Conservation (phyloP, 1,140 invertebrate species). For the Calliopsis andreniformis region DNA sequence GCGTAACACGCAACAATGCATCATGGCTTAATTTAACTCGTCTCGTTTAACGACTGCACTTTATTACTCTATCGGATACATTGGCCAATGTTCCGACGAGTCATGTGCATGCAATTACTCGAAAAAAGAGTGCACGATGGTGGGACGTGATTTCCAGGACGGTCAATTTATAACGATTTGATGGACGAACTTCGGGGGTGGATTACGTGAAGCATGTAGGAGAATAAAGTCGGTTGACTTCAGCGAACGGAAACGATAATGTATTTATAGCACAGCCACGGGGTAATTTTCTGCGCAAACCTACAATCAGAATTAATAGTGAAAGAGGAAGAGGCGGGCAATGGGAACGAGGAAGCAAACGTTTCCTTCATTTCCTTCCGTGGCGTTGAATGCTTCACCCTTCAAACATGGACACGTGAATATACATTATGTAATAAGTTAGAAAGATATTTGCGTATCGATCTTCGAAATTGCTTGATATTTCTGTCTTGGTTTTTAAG, state of each 20-base stretch:
- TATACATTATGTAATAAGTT: no score
- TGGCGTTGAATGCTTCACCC: neutral
- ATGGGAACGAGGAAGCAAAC: neutral
- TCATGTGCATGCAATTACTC: neutral
- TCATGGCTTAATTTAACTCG: conserved; percentile 24
- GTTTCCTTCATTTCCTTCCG: neutral
- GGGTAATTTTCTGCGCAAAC: conserved; percentile 26
- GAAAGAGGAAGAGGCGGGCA: neutral
- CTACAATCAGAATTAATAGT: conserved; percentile 58
- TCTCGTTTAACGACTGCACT: conserved; percentile 7
- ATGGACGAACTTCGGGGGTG: neutral
- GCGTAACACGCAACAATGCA: neutral
- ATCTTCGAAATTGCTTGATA: no score
- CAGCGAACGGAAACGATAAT: conserved; percentile 37
- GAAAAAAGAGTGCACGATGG: no score
- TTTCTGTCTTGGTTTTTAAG: no score
- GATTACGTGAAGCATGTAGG: conserved; percentile 8
- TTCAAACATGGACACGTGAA: no score
- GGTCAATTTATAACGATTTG: neutral
- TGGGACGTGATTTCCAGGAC: neutral
- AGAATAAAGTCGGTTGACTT: conserved; percentile 20
- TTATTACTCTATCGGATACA: conserved; percentile 26
- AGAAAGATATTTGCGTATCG: no score
- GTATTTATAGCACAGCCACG: conserved; percentile 42
- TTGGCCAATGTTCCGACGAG: neutral